phyloP scores from a whole-genome alignment of 2,797 vertebrate species.

The Bovichtus diacanthus region DNA sequence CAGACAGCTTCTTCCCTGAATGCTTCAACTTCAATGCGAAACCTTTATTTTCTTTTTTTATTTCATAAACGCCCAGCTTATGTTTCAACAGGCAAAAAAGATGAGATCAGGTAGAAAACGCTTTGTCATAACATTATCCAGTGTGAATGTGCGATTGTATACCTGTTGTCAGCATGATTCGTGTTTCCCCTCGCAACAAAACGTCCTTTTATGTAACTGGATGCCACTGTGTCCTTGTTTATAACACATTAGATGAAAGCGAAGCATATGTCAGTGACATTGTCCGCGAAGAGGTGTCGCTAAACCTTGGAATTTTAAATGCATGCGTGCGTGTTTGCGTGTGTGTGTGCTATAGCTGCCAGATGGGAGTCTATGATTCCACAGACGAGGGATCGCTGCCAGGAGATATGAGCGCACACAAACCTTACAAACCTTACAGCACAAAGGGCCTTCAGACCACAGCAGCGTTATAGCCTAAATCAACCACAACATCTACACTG shows the following conservation, averaged over 20 bases:
- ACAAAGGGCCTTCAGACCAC: conserved; percentile 41
- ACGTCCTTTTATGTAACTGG: conserved; percentile 43
- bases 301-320: conserved; percentile 32
- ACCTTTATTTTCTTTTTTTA: background rate
- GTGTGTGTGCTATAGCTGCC: conserved; percentile 11
- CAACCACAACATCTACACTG: conserved; percentile 14
- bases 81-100: conserved; percentile 20
- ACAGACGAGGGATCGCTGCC: conserved; percentile 32
- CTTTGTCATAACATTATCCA: conserved; percentile 3
- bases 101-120: background rate
- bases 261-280: conserved; percentile 52
- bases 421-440: conserved; percentile 24
- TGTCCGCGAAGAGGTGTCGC: conserved; percentile 40
- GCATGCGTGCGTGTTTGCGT: conserved; percentile 22
- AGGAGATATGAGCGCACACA: conserved; percentile 31
- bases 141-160: conserved; percentile 7
- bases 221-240: conserved; percentile 42
- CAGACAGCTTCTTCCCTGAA: background rate
- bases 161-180: conserved; percentile 33
- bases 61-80: background rate
- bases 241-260: conserved; percentile 35
- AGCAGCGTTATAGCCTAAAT: background rate
- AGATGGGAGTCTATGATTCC: conserved; percentile 45
- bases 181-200: conserved; percentile 7
- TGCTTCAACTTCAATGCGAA: background rate